Evolutionary conservation across 2,797 vertebrate genomes (phyloP).

Genomic region (Chanos chanos): DNA sequence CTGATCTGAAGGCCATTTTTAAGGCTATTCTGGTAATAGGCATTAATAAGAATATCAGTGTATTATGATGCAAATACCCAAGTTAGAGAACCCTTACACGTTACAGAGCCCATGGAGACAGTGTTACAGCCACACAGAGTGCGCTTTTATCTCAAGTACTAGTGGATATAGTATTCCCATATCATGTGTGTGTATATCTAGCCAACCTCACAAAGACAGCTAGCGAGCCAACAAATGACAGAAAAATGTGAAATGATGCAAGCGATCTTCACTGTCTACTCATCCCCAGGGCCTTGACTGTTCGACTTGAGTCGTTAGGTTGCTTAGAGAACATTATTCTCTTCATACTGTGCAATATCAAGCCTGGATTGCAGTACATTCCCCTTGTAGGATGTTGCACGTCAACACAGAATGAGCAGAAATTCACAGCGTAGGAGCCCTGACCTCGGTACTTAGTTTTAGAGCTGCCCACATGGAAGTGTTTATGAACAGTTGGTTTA

Average conservation of each 20-base stretch:
- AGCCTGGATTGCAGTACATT: not conserved
- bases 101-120: too few relatives aligned
- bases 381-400: not conserved
- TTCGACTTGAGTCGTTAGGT: not conserved
- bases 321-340: constrained; percentile 13
- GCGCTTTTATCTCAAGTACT: constrained; percentile 11
- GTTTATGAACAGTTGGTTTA: too few relatives aligned
- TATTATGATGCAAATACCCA: constrained; percentile 16
- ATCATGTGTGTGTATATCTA: constrained; percentile 1
- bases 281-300: not conserved
- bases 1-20: too few relatives aligned
- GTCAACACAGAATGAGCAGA: not conserved
- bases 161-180: constrained; percentile 1
- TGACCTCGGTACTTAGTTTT: not conserved
- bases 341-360: not conserved
- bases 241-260: constrained; percentile 32
- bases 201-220: constrained; percentile 7
- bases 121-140: too few relatives aligned
- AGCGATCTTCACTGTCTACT: constrained; percentile 1
- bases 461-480: too few relatives aligned
- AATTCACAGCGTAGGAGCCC: not conserved
- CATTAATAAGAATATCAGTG: not conserved
- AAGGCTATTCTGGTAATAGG: not conserved
- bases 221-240: constrained; percentile 18
- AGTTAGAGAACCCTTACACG: constrained; percentile 6